Conservation (phyloP, 2,888 invertebrate species). For the Macaria notata region DNA sequence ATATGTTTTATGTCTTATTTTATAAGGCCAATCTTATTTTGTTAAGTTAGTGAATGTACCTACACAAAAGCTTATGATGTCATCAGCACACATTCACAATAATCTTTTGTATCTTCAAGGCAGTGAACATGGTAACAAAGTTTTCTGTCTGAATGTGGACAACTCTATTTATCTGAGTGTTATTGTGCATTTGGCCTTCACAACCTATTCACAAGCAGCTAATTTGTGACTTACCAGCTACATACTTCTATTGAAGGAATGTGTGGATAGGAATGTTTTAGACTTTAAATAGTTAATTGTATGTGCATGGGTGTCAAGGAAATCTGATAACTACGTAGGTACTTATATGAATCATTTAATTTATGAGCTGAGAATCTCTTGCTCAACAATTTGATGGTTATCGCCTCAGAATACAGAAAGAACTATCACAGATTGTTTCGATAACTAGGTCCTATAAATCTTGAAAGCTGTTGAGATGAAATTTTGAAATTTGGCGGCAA, state of each 20-base stretch:
- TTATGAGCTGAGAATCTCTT: too few species aligned
- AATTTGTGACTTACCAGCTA: constrained; percentile 21
- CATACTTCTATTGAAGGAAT: constrained; percentile 22
- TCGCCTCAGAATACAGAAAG: too few species aligned
- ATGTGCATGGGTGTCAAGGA: too few species aligned
- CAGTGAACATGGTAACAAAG: constrained; percentile 21
- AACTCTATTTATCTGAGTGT: constrained; percentile 37
- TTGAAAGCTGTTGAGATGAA: not conserved
- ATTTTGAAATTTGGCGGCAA: constrained; percentile 10
- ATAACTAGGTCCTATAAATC: not conserved
- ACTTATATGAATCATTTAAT: not conserved
- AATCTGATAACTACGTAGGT: too few species aligned
- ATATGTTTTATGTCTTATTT: too few species aligned
- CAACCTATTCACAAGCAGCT: constrained; percentile 36
- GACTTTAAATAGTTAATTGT: not conserved
- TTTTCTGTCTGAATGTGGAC: constrained; percentile 36
- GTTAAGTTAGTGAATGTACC: too few species aligned
- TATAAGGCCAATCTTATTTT: too few species aligned
- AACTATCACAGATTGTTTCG: not conserved
- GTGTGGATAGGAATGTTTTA: constrained; percentile 6
- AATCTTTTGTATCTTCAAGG: constrained; percentile 13
- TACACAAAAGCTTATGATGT: too few species aligned
- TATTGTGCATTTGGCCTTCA: constrained; percentile 43
- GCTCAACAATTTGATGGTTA: not conserved
- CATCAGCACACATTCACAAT: too few species aligned